A percentile compares a stretch with the other conserved stretches of the same genome.
Evolutionary conservation across 2,888 invertebrate genomes (phyloP).

Genomic region (Diloba caeruleocephala): DNA sequence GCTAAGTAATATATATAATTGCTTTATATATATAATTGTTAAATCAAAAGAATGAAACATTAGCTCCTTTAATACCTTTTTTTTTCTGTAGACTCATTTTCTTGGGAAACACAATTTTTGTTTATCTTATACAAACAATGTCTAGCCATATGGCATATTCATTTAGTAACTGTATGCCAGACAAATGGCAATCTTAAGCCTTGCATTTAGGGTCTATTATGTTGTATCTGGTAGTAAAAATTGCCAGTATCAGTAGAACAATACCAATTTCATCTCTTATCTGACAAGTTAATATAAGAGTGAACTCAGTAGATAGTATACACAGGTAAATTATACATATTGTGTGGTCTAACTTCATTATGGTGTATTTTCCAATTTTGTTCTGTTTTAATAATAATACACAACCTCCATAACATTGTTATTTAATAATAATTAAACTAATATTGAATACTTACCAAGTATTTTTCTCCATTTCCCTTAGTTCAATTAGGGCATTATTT

Average conservation of each 20-base stretch:
- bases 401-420: too few species aligned
- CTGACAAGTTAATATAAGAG: slow-evolving; percentile 36
- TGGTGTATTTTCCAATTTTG: too few species aligned
- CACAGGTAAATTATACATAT: background rate
- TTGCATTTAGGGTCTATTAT: background rate
- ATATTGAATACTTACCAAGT: too few species aligned
- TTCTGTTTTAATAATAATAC: too few species aligned
- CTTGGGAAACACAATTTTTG: background rate
- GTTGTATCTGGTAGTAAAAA: background rate
- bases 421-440: too few species aligned
- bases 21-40: too few species aligned
- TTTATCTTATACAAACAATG: slow-evolving; percentile 2
- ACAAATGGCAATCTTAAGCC: background rate
- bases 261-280: slow-evolving; percentile 48
- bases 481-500: too few species aligned
- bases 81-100: background rate
- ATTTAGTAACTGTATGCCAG: background rate
- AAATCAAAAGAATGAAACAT: too few species aligned
- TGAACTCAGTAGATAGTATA: background rate
- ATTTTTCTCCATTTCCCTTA: too few species aligned
- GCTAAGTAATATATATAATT: too few species aligned
- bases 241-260: slow-evolving; percentile 22
- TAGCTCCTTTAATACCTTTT: too few species aligned
- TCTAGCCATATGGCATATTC: slow-evolving; percentile 13
- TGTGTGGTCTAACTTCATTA: too few species aligned